phyloP scores from a whole-genome alignment of 2,888 invertebrate species.

The Hofmannophila pseudospretella region DNA sequence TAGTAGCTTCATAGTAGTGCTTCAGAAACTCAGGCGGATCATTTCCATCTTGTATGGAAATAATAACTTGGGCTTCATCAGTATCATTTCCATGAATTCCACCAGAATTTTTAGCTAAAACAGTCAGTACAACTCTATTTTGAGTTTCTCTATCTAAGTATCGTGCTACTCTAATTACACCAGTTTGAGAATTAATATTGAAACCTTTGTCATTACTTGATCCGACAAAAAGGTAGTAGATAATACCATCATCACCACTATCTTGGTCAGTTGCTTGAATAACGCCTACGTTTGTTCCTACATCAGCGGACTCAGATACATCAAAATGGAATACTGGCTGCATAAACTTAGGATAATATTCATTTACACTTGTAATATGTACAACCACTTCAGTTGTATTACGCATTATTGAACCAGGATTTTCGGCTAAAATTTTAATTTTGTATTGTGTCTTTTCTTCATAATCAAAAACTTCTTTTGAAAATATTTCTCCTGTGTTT shows the following conservation, averaged over 20 bases:
- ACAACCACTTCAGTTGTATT: constrained; percentile 85
- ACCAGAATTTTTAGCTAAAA: constrained; percentile 96
- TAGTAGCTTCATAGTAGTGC: constrained; percentile 84
- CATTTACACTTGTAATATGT: constrained; percentile 90
- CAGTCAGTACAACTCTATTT: constrained; percentile 91
- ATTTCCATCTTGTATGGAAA: constrained; percentile 96
- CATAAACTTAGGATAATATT: constrained; percentile 91
- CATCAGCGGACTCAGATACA: constrained; percentile 93
- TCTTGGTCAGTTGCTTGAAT: constrained; percentile 94
- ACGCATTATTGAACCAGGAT: constrained; percentile 90
- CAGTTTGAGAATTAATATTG: constrained; percentile 88
- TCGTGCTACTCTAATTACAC: constrained; percentile 89
- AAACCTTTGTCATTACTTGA: constrained; percentile 96
- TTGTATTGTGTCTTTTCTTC: constrained; percentile 88
- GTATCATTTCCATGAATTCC: constrained; percentile 96
- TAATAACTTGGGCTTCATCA: constrained; percentile 95
- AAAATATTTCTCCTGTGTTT: constrained; percentile 85
- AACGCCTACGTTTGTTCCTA: constrained; percentile 90
- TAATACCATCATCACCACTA: constrained; percentile 90
- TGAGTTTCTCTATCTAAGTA: constrained; percentile 92
- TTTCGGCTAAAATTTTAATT: constrained; percentile 88
- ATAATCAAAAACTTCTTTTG: constrained; percentile 89
- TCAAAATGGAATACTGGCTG: constrained; percentile 95
- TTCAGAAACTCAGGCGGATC: constrained; percentile 96
- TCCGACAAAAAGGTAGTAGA: constrained; percentile 95